Evolutionary conservation across 2,797 vertebrate genomes (phyloP).

Genomic region (Craterocephalus amniculus): DNA sequence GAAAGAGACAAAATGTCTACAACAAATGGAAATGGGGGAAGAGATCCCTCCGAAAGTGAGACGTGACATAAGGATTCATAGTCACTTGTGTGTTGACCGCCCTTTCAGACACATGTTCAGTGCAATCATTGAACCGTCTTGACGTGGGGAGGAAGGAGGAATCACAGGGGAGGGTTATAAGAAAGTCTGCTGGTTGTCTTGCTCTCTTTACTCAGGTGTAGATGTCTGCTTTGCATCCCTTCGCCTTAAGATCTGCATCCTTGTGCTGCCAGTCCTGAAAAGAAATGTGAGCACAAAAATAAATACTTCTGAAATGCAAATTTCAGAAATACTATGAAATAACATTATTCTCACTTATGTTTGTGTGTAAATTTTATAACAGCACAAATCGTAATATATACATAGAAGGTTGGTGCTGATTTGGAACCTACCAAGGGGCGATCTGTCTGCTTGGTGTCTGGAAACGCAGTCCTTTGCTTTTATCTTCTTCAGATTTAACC

Average conservation of each 20-base stretch:
- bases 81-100: constrained; percentile 50
- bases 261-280: constrained; percentile 39
- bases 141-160: constrained; percentile 10
- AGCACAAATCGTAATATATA: not conserved
- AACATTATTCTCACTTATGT: not conserved
- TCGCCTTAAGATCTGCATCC: constrained; percentile 12
- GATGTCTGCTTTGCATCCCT: constrained; percentile 28
- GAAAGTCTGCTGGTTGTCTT: constrained; percentile 31
- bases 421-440: constrained; percentile 46
- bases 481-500: constrained; percentile 15
- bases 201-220: constrained; percentile 30
- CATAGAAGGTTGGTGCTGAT: constrained; percentile 1
- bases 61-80: constrained; percentile 78
- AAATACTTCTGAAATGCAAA: no score
- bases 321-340: not conserved
- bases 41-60: constrained; percentile 78
- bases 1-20: constrained; percentile 42
- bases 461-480: not conserved
- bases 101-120: constrained; percentile 52
- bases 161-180: constrained; percentile 21
- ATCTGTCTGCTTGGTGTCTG: constrained; percentile 6
- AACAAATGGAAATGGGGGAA: constrained; percentile 78
- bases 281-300: constrained; percentile 41
- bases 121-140: constrained; percentile 24
- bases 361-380: not conserved